Evolutionary conservation across 2,113 vertebrate species (phyloP).

Genomic region (Garra rufa): DNA sequence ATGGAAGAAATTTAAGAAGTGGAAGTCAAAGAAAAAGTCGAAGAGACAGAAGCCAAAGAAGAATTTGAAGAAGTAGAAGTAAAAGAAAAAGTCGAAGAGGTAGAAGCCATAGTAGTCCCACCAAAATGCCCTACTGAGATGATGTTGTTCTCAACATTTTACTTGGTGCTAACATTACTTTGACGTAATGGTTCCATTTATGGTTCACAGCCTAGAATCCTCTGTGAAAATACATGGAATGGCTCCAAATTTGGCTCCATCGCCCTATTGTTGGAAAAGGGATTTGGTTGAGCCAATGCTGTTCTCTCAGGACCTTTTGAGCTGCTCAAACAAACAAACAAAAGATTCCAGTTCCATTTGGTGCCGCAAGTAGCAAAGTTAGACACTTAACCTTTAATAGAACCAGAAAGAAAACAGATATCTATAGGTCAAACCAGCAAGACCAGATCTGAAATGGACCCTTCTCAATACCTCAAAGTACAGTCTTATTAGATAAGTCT

Average conservation of each 20-base stretch:
- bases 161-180: background rate
- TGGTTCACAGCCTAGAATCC: background rate
- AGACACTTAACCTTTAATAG: conserved; percentile 1
- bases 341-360: background rate
- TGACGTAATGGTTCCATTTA: background rate
- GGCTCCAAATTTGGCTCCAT: background rate
- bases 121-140: background rate
- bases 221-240: background rate
- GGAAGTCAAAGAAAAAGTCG: too few relatives aligned
- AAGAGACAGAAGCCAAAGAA: too few relatives aligned
- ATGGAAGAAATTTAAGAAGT: too few relatives aligned
- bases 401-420: background rate
- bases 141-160: background rate
- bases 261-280: background rate
- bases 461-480: conserved; percentile 6
- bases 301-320: background rate
- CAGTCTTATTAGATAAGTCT: conserved; percentile 16
- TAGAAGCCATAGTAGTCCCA: too few relatives aligned
- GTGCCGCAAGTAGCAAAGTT: background rate
- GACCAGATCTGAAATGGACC: background rate
- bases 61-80: too few relatives aligned
- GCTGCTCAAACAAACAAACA: background rate
- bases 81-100: too few relatives aligned
- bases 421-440: background rate
- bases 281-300: background rate